Percentiles rank a stretch among this genome's conserved stretches.
These are phyloP conservation scores for Acipenser transmontanus DNA, from an alignment of 2,797 vertebrate species.

Conservation along the genomic window DNA sequence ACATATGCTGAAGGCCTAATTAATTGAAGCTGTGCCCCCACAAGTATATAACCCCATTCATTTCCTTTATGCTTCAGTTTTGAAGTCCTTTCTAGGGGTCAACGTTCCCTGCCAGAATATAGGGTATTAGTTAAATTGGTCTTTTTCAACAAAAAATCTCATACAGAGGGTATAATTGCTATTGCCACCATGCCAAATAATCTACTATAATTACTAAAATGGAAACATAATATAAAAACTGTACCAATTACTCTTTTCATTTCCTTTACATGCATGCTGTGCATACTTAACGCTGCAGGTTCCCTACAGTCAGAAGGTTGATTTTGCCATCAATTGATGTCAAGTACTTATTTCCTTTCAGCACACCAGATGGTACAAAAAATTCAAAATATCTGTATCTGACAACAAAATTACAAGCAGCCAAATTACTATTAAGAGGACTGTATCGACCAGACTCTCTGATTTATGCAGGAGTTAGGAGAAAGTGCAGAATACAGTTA, in stretches of 20 bases:
- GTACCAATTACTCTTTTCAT: constrained; percentile 35
- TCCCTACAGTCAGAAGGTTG: constrained; percentile 51
- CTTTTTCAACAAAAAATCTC: constrained; percentile 1
- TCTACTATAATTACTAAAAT: constrained; percentile 19
- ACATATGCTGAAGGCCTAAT: too few relatives aligned
- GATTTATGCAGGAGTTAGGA: constrained; percentile 34
- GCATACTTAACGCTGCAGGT: constrained; percentile 38
- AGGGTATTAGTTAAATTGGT: background rate
- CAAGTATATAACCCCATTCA: too few relatives aligned
- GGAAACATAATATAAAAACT: constrained; percentile 35
- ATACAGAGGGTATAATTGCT: background rate
- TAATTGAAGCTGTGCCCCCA: too few relatives aligned
- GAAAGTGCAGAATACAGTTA: too few relatives aligned
- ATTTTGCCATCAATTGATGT: constrained; percentile 40
- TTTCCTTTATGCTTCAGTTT: too few relatives aligned
- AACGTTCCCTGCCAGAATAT: background rate
- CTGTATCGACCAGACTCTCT: constrained; percentile 47
- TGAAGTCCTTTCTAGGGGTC: background rate
- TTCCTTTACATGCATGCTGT: constrained; percentile 30
- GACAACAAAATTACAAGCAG: constrained; percentile 71
- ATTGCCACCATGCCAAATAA: constrained; percentile 1
- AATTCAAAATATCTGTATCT: constrained; percentile 66
- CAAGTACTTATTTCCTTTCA: constrained; percentile 53
- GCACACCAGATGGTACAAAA: constrained; percentile 69
- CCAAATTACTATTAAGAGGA: constrained; percentile 35